These are phyloP conservation scores for Calonectris borealis DNA, from an alignment of 2,113 vertebrate species.

Conservation along the genomic window DNA sequence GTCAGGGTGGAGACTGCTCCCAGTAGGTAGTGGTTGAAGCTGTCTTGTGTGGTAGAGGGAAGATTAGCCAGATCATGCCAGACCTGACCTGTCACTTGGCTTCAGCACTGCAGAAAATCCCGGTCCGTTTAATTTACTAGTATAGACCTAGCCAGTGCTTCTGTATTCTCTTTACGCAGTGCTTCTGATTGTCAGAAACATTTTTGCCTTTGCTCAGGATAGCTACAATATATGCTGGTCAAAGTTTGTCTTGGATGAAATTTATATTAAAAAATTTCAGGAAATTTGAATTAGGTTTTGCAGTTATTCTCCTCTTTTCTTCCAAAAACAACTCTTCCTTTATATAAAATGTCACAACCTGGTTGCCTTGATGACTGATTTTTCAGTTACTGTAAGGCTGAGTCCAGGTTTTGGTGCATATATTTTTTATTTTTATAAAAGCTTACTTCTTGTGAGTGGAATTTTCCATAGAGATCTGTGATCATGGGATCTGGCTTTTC, in stretches of 20 bases:
- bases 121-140: background rate
- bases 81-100: background rate
- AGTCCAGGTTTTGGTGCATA: background rate
- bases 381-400: background rate
- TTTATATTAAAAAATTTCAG: background rate
- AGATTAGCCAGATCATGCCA: background rate
- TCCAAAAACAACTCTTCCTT: background rate
- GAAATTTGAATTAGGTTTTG: background rate
- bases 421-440: background rate
- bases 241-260: background rate
- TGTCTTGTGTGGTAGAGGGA: background rate
- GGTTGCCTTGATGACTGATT: background rate
- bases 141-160: background rate
- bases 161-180: background rate
- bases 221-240: background rate
- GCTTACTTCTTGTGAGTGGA: background rate
- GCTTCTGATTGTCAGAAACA: background rate
- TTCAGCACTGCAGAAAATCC: background rate
- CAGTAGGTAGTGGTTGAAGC: background rate
- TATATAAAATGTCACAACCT: background rate
- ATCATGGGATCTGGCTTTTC: background rate
- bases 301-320: background rate
- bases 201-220: background rate
- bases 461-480: background rate
- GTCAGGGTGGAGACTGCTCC: background rate